These are phyloP conservation scores for Stictonetta naevosa DNA, from an alignment of 2,113 vertebrate genomes.

Conservation along the genomic window DNA sequence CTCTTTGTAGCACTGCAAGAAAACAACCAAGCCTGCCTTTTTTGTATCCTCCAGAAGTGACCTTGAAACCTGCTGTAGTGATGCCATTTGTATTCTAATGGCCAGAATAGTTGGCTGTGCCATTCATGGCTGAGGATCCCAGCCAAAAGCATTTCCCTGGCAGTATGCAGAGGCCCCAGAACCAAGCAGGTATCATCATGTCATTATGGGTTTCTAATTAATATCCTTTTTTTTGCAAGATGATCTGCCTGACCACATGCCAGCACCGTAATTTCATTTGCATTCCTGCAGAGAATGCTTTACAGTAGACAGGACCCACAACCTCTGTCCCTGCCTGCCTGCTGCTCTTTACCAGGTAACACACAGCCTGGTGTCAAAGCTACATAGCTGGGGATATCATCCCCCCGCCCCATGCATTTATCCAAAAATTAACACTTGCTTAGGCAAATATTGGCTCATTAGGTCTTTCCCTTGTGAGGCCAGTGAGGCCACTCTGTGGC, in stretches of 20 bases:
- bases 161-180: background rate
- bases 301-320: accelerated
- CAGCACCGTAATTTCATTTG: background rate
- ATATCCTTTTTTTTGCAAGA: background rate
- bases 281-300: background rate
- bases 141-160: background rate
- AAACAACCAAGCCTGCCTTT: background rate
- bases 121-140: accelerated
- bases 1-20: background rate
- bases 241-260: background rate
- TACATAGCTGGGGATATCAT: background rate
- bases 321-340: background rate
- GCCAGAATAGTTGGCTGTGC: background rate
- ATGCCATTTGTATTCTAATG: background rate
- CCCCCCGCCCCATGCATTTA: background rate
- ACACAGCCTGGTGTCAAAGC: background rate
- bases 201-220: background rate
- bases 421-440: background rate
- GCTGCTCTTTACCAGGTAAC: background rate
- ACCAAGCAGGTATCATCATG: background rate
- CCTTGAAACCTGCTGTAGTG: background rate
- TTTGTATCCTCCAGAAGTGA: background rate
- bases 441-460: background rate
- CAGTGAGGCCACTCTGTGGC: accelerated
- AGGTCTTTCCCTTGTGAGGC: background rate